A percentile compares a stretch with the other conserved stretches of the same genome.
These are phyloP conservation scores for Zoanthus solanderi DNA, from an alignment of 92 coral and sea anemone species.

Conservation along the genomic window DNA sequence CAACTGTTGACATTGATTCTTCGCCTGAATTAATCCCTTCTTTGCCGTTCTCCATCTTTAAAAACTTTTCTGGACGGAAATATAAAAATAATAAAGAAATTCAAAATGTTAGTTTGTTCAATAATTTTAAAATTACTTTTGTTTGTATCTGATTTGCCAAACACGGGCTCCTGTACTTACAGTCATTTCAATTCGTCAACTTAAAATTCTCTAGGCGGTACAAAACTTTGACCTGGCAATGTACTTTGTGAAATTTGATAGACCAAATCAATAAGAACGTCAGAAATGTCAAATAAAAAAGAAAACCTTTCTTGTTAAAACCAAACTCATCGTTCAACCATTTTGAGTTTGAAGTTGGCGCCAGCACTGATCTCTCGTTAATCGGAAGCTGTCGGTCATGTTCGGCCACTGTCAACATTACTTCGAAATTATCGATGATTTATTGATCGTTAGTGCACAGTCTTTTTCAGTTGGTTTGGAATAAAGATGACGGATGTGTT, in stretches of 20 bases:
- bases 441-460: slow-evolving; percentile 13
- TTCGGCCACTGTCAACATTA: slow-evolving; percentile 6
- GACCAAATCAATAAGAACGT: not conserved
- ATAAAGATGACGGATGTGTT: slow-evolving; percentile 28
- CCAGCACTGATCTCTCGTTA: not conserved
- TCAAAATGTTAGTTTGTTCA: not conserved
- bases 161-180: slow-evolving; percentile 19
- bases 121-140: not conserved
- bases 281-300: not conserved
- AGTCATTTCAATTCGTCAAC: slow-evolving; percentile 31
- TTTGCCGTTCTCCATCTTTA: not conserved
- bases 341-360: not conserved
- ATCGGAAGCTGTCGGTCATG: not conserved
- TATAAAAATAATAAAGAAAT: not conserved
- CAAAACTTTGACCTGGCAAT: not conserved
- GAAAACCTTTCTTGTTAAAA: not conserved
- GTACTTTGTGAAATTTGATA: not conserved
- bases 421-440: slow-evolving; percentile 5
- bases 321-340: not conserved
- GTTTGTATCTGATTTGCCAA: not conserved
- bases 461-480: not conserved
- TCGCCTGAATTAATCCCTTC: not conserved
- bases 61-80: slow-evolving; percentile 3
- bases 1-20: not conserved
- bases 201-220: not conserved